Evolutionary conservation across 2,888 invertebrate genomes (phyloP).

Genomic region (Lagria hirta): DNA sequence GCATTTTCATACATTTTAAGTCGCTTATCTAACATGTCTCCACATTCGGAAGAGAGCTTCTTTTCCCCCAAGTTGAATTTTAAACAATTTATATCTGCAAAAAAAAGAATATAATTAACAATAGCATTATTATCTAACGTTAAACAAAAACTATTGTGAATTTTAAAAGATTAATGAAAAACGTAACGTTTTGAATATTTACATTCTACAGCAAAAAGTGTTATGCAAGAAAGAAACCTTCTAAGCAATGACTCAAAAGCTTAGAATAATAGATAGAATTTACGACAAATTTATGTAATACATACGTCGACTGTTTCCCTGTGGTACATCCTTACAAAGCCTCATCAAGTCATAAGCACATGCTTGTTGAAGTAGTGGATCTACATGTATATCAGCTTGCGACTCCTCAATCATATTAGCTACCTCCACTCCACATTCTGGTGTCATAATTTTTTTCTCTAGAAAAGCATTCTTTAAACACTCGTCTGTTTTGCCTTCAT

Average conservation of each 20-base stretch:
- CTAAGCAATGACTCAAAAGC: too few relatives aligned
- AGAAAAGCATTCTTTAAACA: conserved; percentile 86
- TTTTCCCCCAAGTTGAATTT: conserved; percentile 69
- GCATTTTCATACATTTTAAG: conserved; percentile 91
- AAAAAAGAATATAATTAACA: conserved; percentile 8
- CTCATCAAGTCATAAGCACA: conserved; percentile 83
- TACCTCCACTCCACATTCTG: conserved; percentile 80
- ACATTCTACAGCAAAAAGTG: too few relatives aligned
- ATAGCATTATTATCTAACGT: background rate
- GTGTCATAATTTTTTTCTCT: conserved; percentile 70
- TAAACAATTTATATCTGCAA: conserved; percentile 76
- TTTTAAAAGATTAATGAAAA: conserved; percentile 2
- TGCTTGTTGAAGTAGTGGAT: conserved; percentile 85
- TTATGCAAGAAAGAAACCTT: too few relatives aligned
- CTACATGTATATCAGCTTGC: conserved; percentile 92
- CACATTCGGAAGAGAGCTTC: conserved; percentile 75
- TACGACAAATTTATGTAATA: too few relatives aligned
- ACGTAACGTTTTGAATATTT: background rate
- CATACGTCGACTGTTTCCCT: conserved; percentile 91
- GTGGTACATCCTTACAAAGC: conserved; percentile 76
- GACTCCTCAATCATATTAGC: conserved; percentile 86
- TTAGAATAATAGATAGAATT: too few relatives aligned
- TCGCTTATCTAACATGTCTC: conserved; percentile 75
- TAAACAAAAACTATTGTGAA: conserved; percentile 2
- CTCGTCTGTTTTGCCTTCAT: conserved; percentile 74